Conservation (phyloP, 2,888 invertebrate genomes). For the Theretra japonica region DNA sequence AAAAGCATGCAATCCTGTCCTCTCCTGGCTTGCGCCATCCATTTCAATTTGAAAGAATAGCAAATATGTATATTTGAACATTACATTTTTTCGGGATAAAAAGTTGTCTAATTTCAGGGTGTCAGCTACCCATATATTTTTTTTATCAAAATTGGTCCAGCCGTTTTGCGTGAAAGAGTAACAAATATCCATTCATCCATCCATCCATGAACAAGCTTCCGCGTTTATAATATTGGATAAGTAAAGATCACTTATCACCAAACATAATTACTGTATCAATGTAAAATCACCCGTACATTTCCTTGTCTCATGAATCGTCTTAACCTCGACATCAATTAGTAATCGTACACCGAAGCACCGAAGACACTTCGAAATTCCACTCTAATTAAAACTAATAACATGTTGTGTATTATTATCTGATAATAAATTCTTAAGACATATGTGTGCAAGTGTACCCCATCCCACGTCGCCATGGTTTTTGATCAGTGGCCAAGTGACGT, state of each 20-base stretch:
- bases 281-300: background rate
- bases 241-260: background rate
- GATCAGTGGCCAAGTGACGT: constrained; percentile 71
- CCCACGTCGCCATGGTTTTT: constrained; percentile 65
- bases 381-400: constrained; percentile 3
- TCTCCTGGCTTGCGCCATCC: too few species aligned
- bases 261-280: background rate
- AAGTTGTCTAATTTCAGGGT: too few species aligned
- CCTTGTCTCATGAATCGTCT: background rate
- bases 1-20: too few species aligned
- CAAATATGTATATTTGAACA: too few species aligned
- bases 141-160: too few species aligned
- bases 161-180: too few species aligned
- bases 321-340: background rate
- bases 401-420: constrained; percentile 9
- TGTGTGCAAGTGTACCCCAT: constrained; percentile 56
- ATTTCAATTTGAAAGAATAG: too few species aligned
- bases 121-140: too few species aligned
- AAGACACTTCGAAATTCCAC: constrained; percentile 10
- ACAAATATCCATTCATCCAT: too few species aligned
- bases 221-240: too few species aligned
- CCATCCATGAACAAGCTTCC: too few species aligned
- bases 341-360: background rate
- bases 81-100: too few species aligned
- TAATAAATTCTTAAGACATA: constrained; percentile 22